Evolutionary conservation across 2,113 vertebrate genomes (phyloP), one percentile per base, ranked within the genome.

Genomic region (Balaeniceps rex): DNA sequence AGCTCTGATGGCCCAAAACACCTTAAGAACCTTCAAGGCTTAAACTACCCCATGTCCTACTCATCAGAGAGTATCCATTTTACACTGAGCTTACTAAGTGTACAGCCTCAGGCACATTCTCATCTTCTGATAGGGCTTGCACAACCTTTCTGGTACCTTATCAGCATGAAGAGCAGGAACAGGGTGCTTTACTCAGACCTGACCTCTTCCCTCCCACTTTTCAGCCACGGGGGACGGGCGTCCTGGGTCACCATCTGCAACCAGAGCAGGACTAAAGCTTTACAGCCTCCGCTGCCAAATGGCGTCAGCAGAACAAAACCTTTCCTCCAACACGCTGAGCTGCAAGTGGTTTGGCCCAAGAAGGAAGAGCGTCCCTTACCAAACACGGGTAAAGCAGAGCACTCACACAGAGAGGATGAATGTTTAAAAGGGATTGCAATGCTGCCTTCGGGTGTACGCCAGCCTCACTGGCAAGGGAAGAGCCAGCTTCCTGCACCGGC

Each of bases 111-210:
- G 94, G 96, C 94, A 70, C 82, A 91, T 96, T 96, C 90, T 93
- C 66, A 22, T 96, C 87, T 76, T 85, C 87, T 90, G 93, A 91
- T 49, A 94, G 78, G 54, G 18, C 66, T 97, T 97, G 66, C 89
- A 68, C 78, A 96, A 94, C 44, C 2, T 87, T 75, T 61, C 81
- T 83, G 83, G 40, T 64, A 57, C 57, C 49, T 96, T 96, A 96
- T 94, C 82, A 77, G 44, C 75, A 60, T 1, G 7, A 49, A 64
- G 57, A 93, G 47, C 81, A 90, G 87, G 87, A 95, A 77, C 75
- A 92, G 70, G 40, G 40, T 65, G 49, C 58, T 94, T 64, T 93
- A 92, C 87, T 96, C 78, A 94, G 66, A 87, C 82, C 78, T 96
- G 93, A 88, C 82, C 75, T 94, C 78, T 90, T 87, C 38, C 51